Base-by-base conservation (phyloP, 2,797 vertebrate species). In the Pogoniulus pusillus region DNA sequence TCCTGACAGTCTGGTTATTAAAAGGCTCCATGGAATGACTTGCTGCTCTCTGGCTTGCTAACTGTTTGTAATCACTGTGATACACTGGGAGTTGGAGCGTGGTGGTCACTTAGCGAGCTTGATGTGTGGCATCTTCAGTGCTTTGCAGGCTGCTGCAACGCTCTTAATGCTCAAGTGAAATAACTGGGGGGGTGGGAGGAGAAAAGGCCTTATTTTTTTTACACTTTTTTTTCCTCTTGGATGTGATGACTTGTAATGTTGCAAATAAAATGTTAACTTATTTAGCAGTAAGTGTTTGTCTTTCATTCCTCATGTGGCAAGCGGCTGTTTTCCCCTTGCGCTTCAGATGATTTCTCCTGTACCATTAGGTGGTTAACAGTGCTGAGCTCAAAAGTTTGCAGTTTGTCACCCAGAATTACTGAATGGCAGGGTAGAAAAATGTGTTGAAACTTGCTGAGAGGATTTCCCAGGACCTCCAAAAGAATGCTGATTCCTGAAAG, bases 231-330 rank as follows among this genome's bases (percentile, higher is more conserved):
- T 47, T 37, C 30, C 39, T 30, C 32, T 26, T 26, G 2, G 68
- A 79, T 96, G 95, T 1, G 1, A 72, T 63, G 37, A 51, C 49
- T 89, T 94, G 86, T 93, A 93, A 89, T 70, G 34, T 27, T 75
- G 7, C 73, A 75, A 96, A 96, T 96, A 96, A 96, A 90, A 72
- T 3, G 14, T 87, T 88, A 76, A 76, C 76, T 93, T 92, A 86
- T 93, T 64, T 95, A 92, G 95, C 64, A 83, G 92, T 80, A 82
- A 95, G 93, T 58, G 92, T 96, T 96, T 94, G 94, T 95, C 91
- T 95, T 87, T 96, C 92, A 92, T 96, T 95, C 6, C 1, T 47
- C 74, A 1, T 9, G 29, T 68, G 70, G 39, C 37, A 26, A 85
- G 65, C 47, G 78, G 85, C 41, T 74, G 3, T 45, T 55, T 65